Conservation (phyloP, 2,797 vertebrate species). For the Rhynchonycteris naso region DNA sequence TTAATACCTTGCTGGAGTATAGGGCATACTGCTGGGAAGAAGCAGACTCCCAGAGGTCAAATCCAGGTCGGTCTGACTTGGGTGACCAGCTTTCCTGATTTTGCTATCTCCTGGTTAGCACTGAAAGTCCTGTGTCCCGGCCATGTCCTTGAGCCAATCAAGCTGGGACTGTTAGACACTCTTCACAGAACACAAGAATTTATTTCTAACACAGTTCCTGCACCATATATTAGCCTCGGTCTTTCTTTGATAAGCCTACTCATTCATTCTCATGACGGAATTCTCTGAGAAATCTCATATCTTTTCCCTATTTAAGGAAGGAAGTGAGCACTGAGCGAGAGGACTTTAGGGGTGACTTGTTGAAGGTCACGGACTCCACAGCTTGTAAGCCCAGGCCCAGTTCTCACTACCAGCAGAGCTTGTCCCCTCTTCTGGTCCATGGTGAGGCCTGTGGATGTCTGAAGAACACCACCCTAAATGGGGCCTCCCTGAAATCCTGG, state of each 20-base stretch:
- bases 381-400: not conserved
- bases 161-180: not conserved
- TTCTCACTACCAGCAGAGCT: not conserved
- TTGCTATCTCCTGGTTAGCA: not conserved
- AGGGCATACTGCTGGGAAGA: not conserved
- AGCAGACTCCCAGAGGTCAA: not conserved
- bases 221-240: fast-evolving
- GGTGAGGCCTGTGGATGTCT: not conserved
- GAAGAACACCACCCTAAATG: not conserved
- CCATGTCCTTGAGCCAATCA: not conserved
- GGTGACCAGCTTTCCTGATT: not conserved
- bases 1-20: not conserved
- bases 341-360: not conserved
- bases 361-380: not conserved
- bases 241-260: not conserved
- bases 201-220: not conserved
- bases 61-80: not conserved
- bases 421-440: not conserved
- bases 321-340: not conserved
- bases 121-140: not conserved
- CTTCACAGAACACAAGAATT: not conserved
- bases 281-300: not conserved
- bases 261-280: not conserved
- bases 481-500: not conserved
- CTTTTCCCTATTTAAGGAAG: not conserved